Base-by-base conservation (phyloP, 2,888 invertebrate genomes). In the Unio delphinus region DNA sequence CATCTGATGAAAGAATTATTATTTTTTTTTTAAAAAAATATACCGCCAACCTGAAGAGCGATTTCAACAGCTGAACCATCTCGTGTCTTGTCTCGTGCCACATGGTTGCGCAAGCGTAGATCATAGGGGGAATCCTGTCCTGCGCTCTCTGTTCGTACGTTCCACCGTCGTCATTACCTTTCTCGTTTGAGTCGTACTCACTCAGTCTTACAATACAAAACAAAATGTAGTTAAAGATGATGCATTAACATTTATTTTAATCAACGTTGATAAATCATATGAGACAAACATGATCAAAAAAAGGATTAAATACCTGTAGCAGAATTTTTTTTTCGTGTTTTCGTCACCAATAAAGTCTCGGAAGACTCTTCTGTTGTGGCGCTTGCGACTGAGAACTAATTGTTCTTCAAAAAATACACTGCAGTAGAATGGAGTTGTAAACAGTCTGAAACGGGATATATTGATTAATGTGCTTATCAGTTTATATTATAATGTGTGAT, bases 31-130 rank as follows among this genome's bases (percentile, higher is more conserved):
- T 0, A 34, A 0, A 8, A 11, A 7, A 45, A 45, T 11, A 45
- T 63, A 20, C 6, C 4, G 45, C 45, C 55, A 67, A 84, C 86
- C 85, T 89, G 70, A 90, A 82, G 81, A 98, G 94, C 65, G 97
- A 97, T 90, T 96, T 96, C 78, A 98, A 92, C 89, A 97, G 94
- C 87, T 95, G 95, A 83, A 94, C 93, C 96, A 98, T 96, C 91
- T 98, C 97, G 83, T 96, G 96, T 89, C 94, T 95, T 55, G 96
- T 99, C 91, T 99, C 99, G 91, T 99, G 99, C 99, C 99, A 99
- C 98, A 99, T 99, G 80, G 99, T 99, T 62, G 95, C 95, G 90
- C 99, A 99, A 55, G 97, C 96, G 89, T 96, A 99, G 82, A 99
- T 97, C 90, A 83, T 81, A 0, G 89, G 89, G 0, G 45, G 45